A percentile compares a stretch with the other conserved stretches of the same genome.
Conservation (phyloP, 2,797 vertebrate species). For the Liasis olivaceus region DNA sequence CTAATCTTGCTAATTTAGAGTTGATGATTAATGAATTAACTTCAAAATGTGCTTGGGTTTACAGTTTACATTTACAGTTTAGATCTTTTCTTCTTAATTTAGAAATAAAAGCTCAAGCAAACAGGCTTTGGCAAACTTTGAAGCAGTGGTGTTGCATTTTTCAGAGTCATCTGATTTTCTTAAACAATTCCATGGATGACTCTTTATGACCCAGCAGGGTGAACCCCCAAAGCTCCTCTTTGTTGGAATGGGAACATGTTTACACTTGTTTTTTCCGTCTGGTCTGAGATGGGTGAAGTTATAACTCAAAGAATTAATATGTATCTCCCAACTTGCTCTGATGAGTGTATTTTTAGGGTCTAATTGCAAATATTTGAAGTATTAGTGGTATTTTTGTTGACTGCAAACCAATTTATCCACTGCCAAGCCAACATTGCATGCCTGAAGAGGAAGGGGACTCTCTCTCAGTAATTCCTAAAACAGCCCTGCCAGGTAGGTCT, state of each 20-base stretch:
- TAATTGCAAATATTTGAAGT: neutral
- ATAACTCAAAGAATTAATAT: neutral
- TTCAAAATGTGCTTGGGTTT: neutral
- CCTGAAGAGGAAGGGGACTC: neutral
- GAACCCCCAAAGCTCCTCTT: neutral
- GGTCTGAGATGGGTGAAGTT: neutral
- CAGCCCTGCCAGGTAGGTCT: no score
- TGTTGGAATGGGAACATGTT: neutral
- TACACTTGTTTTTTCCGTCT: neutral
- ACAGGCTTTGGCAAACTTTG: no score
- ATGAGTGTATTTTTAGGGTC: neutral
- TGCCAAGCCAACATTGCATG: neutral
- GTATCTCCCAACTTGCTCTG: neutral
- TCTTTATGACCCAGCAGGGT: neutral
- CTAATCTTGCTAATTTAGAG: neutral
- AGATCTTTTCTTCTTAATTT: neutral
- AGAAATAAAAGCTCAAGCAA: neutral
- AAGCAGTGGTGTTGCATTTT: no score
- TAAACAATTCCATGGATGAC: neutral
- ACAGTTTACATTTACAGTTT: neutral
- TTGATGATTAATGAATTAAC: neutral
- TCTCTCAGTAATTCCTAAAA: neutral
- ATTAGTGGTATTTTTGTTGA: neutral
- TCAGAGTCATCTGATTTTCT: neutral
- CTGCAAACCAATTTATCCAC: neutral